Conservation (phyloP, 2,113 vertebrate species). For the Xenotilapia caudafasciata region DNA sequence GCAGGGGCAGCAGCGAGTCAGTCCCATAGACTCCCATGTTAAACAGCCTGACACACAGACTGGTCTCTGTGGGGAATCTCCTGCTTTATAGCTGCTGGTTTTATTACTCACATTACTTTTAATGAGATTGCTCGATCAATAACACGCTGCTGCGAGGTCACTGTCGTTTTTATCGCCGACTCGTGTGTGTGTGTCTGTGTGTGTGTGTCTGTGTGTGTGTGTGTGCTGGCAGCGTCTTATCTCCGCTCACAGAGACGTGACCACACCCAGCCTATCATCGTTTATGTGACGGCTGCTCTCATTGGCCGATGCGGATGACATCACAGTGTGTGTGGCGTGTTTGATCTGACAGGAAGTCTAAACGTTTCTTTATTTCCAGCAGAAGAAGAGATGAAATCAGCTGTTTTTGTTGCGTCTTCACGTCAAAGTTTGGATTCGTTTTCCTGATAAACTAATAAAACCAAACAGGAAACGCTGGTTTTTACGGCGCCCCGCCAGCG, state of each 20-base stretch:
- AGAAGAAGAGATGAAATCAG: neutral
- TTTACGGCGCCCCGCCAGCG: neutral
- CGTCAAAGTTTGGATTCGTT: accelerated
- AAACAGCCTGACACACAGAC: neutral
- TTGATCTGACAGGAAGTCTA: neutral
- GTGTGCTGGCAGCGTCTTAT: slow-evolving; percentile 9
- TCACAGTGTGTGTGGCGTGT: neutral
- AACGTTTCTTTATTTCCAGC: neutral
- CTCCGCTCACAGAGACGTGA: neutral
- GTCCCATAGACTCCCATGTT: accelerated
- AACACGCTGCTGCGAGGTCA: neutral
- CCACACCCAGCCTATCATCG: slow-evolving; percentile 13
- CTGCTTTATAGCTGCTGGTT: neutral
- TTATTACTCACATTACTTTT: neutral
- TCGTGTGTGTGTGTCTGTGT: neutral
- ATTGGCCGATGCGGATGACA: neutral
- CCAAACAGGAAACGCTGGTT: neutral
- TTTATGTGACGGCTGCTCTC: neutral
- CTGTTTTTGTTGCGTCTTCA: neutral
- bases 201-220: neutral
- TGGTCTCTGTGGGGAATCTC: neutral
- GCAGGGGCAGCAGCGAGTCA: neutral
- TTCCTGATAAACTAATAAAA: neutral
- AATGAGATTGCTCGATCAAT: neutral
- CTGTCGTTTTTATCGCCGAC: neutral